These are phyloP conservation scores for Eudyptes chrysolophus DNA, from an alignment of 2,113 vertebrate species.

Conservation along the genomic window DNA sequence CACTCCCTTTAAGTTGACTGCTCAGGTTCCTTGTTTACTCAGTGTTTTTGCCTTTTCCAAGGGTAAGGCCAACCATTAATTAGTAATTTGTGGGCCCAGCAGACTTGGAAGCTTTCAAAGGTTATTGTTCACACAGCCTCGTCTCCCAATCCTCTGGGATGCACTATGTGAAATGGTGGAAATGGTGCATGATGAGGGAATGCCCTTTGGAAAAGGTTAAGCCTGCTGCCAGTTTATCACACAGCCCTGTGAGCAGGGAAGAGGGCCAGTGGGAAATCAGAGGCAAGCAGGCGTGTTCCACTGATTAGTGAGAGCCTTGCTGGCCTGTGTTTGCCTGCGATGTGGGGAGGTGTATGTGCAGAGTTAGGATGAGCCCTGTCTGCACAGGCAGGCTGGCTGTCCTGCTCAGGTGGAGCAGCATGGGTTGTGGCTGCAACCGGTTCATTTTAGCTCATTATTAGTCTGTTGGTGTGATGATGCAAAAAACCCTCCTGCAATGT, in stretches of 20 bases:
- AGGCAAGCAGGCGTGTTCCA: not conserved
- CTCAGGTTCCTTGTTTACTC: not conserved
- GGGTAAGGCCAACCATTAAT: not conserved
- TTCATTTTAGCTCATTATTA: accelerated
- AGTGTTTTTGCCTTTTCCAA: not conserved
- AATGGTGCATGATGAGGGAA: not conserved
- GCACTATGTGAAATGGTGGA: not conserved
- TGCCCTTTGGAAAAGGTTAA: conserved; percentile 67
- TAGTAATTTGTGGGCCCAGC: not conserved
- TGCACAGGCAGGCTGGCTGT: not conserved
- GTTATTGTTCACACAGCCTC: not conserved
- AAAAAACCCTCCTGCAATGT: accelerated
- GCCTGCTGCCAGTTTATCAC: not conserved
- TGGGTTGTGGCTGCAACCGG: accelerated
- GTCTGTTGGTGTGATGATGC: accelerated
- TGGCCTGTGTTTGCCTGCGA: accelerated
- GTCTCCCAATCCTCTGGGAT: not conserved
- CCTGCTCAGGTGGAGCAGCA: not conserved
- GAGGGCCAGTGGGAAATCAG: not conserved
- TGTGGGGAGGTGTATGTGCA: accelerated
- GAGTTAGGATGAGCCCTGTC: not conserved
- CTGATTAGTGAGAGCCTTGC: accelerated
- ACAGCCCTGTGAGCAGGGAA: not conserved
- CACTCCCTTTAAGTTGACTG: not conserved
- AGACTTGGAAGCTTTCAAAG: not conserved